Percentiles rank a stretch among this genome's conserved stretches.
Conservation (phyloP, 2,797 vertebrate genomes). For the Phalloptychus januarius region DNA sequence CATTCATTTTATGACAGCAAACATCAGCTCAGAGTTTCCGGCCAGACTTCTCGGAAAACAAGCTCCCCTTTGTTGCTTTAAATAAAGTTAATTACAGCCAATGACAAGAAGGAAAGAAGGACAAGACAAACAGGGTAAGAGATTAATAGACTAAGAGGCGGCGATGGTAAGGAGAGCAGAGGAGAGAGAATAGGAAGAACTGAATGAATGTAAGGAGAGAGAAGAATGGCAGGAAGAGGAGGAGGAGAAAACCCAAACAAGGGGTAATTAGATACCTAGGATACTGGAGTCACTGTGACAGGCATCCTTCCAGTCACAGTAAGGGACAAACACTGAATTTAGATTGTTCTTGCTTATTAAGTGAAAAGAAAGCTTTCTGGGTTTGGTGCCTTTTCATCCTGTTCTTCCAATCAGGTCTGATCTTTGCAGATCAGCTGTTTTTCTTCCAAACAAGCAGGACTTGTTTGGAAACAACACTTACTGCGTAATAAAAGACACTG, state of each 20-base stretch:
- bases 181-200: conserved; percentile 46
- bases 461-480: neutral
- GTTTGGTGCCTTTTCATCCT: conserved; percentile 11
- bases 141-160: conserved; percentile 45
- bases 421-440: conserved; percentile 24
- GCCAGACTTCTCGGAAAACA: conserved; percentile 44
- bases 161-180: conserved; percentile 9
- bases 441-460: conserved; percentile 1
- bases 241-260: conserved; percentile 74
- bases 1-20: conserved; percentile 52
- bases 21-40: conserved; percentile 32
- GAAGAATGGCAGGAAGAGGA: conserved; percentile 35
- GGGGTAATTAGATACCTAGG: conserved; percentile 82
- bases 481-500: neutral
- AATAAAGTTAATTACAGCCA: conserved; percentile 64
- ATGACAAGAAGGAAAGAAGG: conserved; percentile 26
- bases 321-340: conserved; percentile 76
- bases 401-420: conserved; percentile 4
- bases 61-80: conserved; percentile 53
- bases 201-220: conserved; percentile 45
- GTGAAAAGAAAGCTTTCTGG: neutral
- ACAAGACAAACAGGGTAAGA: conserved; percentile 34
- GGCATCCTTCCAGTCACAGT: conserved; percentile 82
- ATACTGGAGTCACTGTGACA: conserved; percentile 85
- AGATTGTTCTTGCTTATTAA: conserved; percentile 26